Evolutionary conservation across 2,888 invertebrate genomes (phyloP), one percentile per base, ranked within the genome.

Genomic region (Cantharis flavilabris): DNA sequence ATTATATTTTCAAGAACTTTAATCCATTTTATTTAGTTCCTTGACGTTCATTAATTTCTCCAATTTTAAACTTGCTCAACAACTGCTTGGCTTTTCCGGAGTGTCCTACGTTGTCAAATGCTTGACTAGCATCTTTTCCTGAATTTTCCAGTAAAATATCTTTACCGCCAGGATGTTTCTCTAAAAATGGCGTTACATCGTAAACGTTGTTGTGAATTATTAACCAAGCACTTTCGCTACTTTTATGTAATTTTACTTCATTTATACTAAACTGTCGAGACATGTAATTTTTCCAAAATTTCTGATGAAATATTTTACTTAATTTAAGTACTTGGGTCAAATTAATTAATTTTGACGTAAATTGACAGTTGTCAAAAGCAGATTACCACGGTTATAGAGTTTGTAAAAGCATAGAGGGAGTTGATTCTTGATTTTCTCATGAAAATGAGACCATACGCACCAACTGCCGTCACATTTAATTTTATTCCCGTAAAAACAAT

Each of bases 81-180:
- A 98, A 88, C 85, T 97, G 96, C 87, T 98, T 92, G 65, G 99
- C 99, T 89, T 99, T 99, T 62, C 95, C 94, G 70, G 99, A 99
- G 90, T 99, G 99, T 65, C 99, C 99, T 83, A 99, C 98, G 90
- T 99, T 99, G 90, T 99, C 98, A 88, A 99, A 99, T 16, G 95
- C 92, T 89, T 98, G 98, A 26, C 97, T 96, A 62, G 94, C 96
- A 89, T 98, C 97, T 88, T 92, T 92, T 72, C 98, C 98, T 28
- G 94, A 95, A 89, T 97, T 95, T 89, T 98, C 98, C 84, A 98
- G 88, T n/a, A 98, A 91, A 77, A 98, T 97, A 89, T 98, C 98
- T 88, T 98, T 98, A 71, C 98, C 98, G 73, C 98, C 98, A 81
- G 98, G 98, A 89, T 98, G 98, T 97, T n/a, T 9, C 7, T 91